Conservation (phyloP, 2,888 invertebrate genomes). For the Calliphora vomitoria region DNA sequence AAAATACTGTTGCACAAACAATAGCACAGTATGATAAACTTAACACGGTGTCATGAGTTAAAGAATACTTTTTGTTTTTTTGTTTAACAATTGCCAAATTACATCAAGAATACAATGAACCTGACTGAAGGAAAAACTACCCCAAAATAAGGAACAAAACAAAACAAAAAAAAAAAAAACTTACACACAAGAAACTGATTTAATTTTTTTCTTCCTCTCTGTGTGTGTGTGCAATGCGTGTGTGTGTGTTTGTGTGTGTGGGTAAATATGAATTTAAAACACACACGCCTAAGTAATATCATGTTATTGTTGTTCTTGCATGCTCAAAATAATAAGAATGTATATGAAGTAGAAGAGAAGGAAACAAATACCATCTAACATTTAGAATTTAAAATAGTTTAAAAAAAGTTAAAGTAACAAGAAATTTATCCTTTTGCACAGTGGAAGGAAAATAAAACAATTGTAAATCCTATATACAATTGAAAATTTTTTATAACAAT, state of each 20-base stretch:
- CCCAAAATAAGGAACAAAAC: background rate
- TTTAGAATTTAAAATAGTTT: conserved; percentile 25
- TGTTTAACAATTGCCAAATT: conserved; percentile 53
- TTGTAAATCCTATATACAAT: too few species aligned
- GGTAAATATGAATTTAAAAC: conserved; percentile 18
- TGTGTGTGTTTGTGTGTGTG: background rate
- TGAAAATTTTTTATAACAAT: too few species aligned
- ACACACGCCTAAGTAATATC: conserved; percentile 43
- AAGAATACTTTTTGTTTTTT: conserved; percentile 14
- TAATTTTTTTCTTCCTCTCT: too few species aligned
- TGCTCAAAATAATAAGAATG: background rate
- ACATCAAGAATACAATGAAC: background rate
- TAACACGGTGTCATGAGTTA: background rate
- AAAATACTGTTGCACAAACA: conserved; percentile 4
- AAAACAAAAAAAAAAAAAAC: background rate
- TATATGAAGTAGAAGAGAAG: background rate
- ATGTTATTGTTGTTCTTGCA: conserved; percentile 35
- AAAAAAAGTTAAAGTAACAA: conserved; percentile 21
- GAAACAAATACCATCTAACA: conserved; percentile 47
- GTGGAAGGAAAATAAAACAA: background rate
- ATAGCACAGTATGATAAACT: conserved; percentile 6
- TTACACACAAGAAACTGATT: conserved; percentile 39
- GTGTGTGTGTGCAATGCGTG: background rate
- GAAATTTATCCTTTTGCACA: conserved; percentile 16
- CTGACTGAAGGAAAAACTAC: background rate